A percentile compares a stretch with the other conserved stretches of the same genome.
Conservation (phyloP, 1,140 invertebrate genomes). For the Micrasema longulum region DNA sequence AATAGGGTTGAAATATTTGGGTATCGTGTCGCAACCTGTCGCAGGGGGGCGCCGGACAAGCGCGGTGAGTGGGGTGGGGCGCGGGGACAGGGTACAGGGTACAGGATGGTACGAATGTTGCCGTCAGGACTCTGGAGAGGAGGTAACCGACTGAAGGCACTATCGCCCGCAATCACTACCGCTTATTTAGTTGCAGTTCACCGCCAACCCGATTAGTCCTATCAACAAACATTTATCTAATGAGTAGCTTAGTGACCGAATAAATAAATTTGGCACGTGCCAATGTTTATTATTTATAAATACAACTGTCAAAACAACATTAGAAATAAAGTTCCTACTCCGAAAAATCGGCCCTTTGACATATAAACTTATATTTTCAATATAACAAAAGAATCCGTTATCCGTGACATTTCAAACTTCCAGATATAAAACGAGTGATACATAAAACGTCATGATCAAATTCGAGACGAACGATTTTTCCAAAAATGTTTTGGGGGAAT, state of each 20-base stretch:
- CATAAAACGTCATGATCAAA: conserved; percentile 20
- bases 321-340: not conserved
- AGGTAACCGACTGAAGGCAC: not conserved
- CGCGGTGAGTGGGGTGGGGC: not conserved
- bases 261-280: conserved; percentile 34
- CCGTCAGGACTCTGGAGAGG: not conserved
- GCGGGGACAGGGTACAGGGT: not conserved
- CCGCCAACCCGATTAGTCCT: conserved; percentile 31
- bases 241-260: conserved; percentile 37
- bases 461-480: conserved; percentile 34
- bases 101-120: conserved; percentile 34
- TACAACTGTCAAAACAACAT: not conserved
- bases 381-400: conserved; percentile 12
- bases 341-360: not conserved
- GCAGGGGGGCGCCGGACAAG: not conserved
- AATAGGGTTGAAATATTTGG: conserved; percentile 17
- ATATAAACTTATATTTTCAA: not conserved
- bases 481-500: conserved; percentile 28
- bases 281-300: conserved; percentile 21
- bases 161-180: not conserved
- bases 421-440: not conserved
- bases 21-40: conserved; percentile 9
- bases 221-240: conserved; percentile 11
- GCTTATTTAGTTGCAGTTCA: conserved; percentile 37
- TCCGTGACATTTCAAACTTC: not conserved